These are phyloP conservation scores for Andrena marginata DNA, from an alignment of 2,888 invertebrate species.

Conservation along the genomic window DNA sequence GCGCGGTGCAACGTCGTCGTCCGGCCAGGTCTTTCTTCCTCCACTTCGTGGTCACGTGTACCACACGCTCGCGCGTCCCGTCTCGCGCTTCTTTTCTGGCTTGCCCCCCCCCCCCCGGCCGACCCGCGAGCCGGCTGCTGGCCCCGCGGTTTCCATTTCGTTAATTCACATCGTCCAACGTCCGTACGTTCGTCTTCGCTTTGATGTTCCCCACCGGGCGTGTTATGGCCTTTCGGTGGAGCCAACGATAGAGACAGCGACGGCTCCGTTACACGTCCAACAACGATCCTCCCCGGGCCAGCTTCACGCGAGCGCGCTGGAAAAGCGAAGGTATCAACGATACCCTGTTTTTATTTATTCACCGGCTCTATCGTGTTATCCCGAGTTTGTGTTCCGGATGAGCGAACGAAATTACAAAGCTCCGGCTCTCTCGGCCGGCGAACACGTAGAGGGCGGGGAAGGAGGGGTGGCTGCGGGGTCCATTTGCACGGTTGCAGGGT, in stretches of 20 bases:
- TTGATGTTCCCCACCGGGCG: constrained; percentile 31
- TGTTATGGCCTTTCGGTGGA: background rate
- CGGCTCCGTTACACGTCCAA: background rate
- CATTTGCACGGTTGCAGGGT: constrained; percentile 64
- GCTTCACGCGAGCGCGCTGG: background rate
- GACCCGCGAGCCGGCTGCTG: constrained; percentile 17
- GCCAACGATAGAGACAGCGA: background rate
- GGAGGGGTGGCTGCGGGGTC: constrained; percentile 21
- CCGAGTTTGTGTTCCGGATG: constrained; percentile 20
- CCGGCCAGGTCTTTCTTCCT: constrained; percentile 3
- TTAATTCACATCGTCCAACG: constrained; percentile 51
- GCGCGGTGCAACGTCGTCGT: constrained; percentile 39
- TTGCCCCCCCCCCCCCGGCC: background rate
- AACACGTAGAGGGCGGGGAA: constrained; percentile 19
- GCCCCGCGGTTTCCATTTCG: constrained; percentile 49
- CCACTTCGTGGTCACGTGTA: background rate
- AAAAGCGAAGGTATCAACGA: constrained; percentile 9
- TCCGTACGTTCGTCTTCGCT: constrained; percentile 35
- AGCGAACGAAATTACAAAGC: constrained; percentile 46
- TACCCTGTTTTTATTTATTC: constrained; percentile 31
- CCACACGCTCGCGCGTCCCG: background rate
- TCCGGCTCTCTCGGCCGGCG: background rate
- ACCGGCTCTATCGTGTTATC: constrained; percentile 19
- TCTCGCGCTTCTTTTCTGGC: constrained; percentile 25
- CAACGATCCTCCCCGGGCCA: background rate